These are phyloP conservation scores for Rhabdomys dilectus DNA, from an alignment of 2,113 vertebrate genomes.

Conservation along the genomic window DNA sequence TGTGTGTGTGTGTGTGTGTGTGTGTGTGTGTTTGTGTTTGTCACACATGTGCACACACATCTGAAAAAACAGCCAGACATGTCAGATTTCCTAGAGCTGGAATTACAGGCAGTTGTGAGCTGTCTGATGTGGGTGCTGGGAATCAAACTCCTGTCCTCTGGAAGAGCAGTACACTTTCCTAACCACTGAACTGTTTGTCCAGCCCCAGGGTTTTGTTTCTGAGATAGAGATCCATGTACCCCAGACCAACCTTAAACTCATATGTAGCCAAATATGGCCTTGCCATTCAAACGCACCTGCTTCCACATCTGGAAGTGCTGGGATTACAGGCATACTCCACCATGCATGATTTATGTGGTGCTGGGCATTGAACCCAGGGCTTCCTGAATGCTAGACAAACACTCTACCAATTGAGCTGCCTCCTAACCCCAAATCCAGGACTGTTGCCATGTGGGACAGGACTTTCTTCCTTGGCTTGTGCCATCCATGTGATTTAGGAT, in stretches of 20 bases:
- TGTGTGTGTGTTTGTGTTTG: too few relatives aligned
- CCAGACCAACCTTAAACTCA: not conserved
- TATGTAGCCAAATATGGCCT: not conserved
- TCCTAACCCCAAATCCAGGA: not conserved
- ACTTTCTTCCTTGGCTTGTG: not conserved
- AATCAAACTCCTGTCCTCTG: not conserved
- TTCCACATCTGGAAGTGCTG: too few relatives aligned
- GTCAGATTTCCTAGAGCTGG: not conserved
- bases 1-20: too few relatives aligned
- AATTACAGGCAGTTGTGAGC: not conserved
- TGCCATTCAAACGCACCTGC: not conserved
- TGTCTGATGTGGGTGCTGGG: not conserved
- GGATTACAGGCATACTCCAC: too few relatives aligned
- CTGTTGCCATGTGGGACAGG: not conserved
- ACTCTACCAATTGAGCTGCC: not conserved
- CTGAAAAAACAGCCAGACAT: not conserved
- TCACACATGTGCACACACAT: too few relatives aligned
- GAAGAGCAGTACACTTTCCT: not conserved
- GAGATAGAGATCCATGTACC: not conserved
- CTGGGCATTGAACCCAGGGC: too few relatives aligned
- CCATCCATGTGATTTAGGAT: not conserved
- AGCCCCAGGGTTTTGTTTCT: not conserved
- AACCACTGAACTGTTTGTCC: not conserved
- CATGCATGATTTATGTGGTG: not conserved
- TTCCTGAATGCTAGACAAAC: not conserved